Evolutionary conservation across 2,797 vertebrate species (phyloP).

Genomic region (Telmatherina bonti): DNA sequence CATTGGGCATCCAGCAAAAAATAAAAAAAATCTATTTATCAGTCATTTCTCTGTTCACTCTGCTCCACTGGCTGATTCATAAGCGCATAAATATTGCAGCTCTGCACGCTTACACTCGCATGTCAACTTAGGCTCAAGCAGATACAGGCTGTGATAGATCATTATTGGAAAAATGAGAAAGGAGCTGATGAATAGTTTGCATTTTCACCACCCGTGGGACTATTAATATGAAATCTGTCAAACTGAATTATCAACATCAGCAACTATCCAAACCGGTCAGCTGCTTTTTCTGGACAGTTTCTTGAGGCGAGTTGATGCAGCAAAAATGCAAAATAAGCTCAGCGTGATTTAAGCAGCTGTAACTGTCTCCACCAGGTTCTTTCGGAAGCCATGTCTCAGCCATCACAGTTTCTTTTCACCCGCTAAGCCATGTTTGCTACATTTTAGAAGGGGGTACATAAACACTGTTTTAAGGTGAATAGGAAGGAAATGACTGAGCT

Average conservation of each 20-base stretch:
- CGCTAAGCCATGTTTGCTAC: constrained; percentile 19
- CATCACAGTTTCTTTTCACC: constrained; percentile 9
- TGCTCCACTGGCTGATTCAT: constrained; percentile 52
- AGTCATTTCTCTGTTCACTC: constrained; percentile 44
- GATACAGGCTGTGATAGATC: constrained; percentile 63
- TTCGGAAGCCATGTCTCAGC: constrained; percentile 8
- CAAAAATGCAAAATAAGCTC: constrained; percentile 50
- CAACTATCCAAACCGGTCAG: constrained; percentile 55
- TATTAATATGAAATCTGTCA: constrained; percentile 64
- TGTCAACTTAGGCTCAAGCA: constrained; percentile 58
- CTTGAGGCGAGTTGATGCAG: constrained; percentile 36
- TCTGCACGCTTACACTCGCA: constrained; percentile 41
- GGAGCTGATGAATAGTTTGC: constrained; percentile 64
- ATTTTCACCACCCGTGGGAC: constrained; percentile 45
- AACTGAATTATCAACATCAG: constrained; percentile 54
- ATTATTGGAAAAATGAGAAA: constrained; percentile 63
- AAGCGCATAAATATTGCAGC: constrained; percentile 57
- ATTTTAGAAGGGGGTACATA: constrained; percentile 26
- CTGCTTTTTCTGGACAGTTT: constrained; percentile 15
- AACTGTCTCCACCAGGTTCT: background rate
- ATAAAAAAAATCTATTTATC: constrained; percentile 55
- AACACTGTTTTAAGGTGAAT: constrained; percentile 27
- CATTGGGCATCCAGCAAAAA: constrained; percentile 16
- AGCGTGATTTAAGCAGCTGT: constrained; percentile 31
- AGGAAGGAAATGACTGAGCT: constrained; percentile 32